Evolutionary conservation across 2,888 invertebrate genomes (phyloP).

Genomic region (Hydriomena furcata): DNA sequence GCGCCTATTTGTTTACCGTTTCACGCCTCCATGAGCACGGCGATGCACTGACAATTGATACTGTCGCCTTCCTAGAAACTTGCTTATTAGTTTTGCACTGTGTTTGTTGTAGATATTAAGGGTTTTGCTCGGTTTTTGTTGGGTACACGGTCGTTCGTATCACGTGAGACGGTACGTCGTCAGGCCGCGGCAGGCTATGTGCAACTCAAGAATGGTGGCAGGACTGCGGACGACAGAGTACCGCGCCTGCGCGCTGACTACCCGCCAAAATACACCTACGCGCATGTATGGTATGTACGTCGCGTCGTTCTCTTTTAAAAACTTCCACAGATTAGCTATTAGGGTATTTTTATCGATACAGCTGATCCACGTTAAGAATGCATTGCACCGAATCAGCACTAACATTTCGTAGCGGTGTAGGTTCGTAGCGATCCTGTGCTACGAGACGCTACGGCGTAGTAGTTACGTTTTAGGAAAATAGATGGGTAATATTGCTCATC

Average conservation of each 20-base stretch:
- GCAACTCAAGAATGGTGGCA: constrained; percentile 81
- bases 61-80: constrained; percentile 34
- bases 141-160: constrained; percentile 54
- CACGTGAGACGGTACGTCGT: constrained; percentile 44
- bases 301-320: constrained; percentile 55
- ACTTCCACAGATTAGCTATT: constrained; percentile 57
- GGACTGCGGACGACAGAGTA: constrained; percentile 74
- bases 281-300: constrained; percentile 70
- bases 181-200: constrained; percentile 53
- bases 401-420: constrained; percentile 15
- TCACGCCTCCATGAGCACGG: constrained; percentile 56
- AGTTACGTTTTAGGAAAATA: constrained; percentile 26
- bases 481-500: constrained; percentile 11
- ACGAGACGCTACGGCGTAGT: constrained; percentile 56
- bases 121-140: constrained; percentile 63
- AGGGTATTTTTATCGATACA: constrained; percentile 25
- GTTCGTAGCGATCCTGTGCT: constrained; percentile 38
- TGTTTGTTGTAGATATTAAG: constrained; percentile 43
- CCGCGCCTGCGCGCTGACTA: constrained; percentile 68
- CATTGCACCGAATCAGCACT: constrained; percentile 11
- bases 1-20: constrained; percentile 75
- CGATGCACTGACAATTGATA: constrained; percentile 37
- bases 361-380: constrained; percentile 29
- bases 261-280: constrained; percentile 82
- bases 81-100: constrained; percentile 44